Conservation (phyloP, 23 tunicate genomes). For the Corella eumyota region DNA sequence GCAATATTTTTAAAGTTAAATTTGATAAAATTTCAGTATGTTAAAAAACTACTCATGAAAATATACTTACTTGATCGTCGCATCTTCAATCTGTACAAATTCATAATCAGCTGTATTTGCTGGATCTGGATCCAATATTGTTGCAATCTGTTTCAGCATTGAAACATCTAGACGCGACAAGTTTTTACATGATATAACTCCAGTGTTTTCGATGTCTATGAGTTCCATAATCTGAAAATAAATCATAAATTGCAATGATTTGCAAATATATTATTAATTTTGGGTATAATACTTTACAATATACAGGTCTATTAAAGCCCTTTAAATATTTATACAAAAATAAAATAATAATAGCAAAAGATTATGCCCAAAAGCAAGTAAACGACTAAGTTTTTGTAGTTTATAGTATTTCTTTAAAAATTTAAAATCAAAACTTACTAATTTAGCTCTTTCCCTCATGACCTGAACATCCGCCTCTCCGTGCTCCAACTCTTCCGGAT, state of each 20-base stretch:
- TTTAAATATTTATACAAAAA: background rate
- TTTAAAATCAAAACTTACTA: background rate
- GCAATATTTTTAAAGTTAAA: too few species aligned
- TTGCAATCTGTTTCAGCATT: constrained; percentile 14
- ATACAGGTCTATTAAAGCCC: background rate
- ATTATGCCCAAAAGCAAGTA: background rate
- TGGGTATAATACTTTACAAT: background rate
- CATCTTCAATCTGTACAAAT: too few species aligned
- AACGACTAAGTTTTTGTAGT: background rate
- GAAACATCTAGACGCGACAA: background rate
- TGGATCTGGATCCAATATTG: constrained; percentile 20
- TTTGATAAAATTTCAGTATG: too few species aligned
- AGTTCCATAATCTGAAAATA: constrained; percentile 6
- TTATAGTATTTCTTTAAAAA: background rate
- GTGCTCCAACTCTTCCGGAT: background rate
- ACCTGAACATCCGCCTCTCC: constrained; percentile 7
- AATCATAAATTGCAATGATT: background rate
- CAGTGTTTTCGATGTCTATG: background rate
- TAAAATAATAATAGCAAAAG: background rate
- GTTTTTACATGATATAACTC: background rate
- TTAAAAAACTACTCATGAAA: too few species aligned
- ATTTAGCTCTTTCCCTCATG: constrained; percentile 1
- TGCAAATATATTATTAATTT: background rate
- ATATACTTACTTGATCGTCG: too few species aligned
- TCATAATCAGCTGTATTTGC: constrained; percentile 30